phyloP scores from a whole-genome alignment of 2,113 vertebrate species.

The Gadus chalcogrammus region DNA sequence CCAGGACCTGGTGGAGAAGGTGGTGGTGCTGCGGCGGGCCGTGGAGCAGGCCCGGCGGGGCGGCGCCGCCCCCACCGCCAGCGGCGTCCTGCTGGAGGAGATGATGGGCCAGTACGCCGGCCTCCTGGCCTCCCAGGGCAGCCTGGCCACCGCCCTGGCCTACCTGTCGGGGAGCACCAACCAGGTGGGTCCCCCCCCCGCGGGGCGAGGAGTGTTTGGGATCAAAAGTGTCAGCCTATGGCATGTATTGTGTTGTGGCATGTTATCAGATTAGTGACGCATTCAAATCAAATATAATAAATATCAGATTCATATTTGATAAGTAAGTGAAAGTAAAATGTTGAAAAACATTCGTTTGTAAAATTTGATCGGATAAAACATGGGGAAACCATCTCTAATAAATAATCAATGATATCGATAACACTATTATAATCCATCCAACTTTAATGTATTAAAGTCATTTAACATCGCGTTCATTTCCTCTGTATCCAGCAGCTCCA shows the following conservation, averaged over 20 bases:
- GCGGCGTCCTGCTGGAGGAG: slow-evolving; percentile 82
- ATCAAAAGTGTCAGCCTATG: no score
- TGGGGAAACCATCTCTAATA: no score
- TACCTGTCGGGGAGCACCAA: slow-evolving; percentile 85
- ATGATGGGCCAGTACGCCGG: slow-evolving; percentile 92
- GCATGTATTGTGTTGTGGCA: no score
- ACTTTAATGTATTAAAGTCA: background rate
- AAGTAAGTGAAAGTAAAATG: background rate
- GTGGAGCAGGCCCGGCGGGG: slow-evolving; percentile 79
- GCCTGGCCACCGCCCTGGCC: slow-evolving; percentile 84
- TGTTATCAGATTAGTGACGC: no score
- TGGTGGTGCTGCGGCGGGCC: slow-evolving; percentile 85
- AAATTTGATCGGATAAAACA: no score
- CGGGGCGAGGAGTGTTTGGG: no score
- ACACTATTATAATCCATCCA: background rate
- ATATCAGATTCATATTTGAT: background rate
- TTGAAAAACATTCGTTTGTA: no score
- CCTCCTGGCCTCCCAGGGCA: slow-evolving; percentile 92
- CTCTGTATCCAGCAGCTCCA: slow-evolving; percentile 76
- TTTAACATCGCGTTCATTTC: background rate
- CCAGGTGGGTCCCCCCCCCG: slow-evolving; percentile 71
- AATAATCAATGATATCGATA: no score
- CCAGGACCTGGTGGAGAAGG: slow-evolving; percentile 94
- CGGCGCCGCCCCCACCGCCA: slow-evolving; percentile 55
- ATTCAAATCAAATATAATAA: no score